Evolutionary conservation across 23 tunicate genomes (phyloP).

Genomic region (Ciona savignyi): DNA sequence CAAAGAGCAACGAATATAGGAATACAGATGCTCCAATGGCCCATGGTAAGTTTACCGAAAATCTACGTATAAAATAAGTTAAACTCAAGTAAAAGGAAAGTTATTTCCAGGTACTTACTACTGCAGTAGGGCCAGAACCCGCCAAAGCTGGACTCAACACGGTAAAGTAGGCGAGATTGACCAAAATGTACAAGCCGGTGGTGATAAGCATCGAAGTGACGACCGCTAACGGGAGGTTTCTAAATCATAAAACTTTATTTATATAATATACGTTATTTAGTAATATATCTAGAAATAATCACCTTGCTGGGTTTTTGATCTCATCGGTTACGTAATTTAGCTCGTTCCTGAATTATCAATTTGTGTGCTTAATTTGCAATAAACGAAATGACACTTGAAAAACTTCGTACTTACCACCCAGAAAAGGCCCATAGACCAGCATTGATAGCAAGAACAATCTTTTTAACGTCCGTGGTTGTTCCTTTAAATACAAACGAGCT

Average conservation of each 20-base stretch:
- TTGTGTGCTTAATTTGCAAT: too few relatives aligned
- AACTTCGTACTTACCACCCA: constrained; percentile 44
- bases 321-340: constrained; percentile 47
- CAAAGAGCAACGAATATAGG: constrained; percentile 30
- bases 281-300: neutral
- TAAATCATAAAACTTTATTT: neutral
- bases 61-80: constrained; percentile 6
- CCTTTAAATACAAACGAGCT: constrained; percentile 8
- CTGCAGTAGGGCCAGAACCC: constrained; percentile 22
- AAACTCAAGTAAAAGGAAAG: constrained; percentile 19
- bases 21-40: constrained; percentile 19
- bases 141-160: constrained; percentile 29
- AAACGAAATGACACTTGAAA: too few relatives aligned
- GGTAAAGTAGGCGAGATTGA: constrained; percentile 54
- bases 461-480: constrained; percentile 10
- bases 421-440: constrained; percentile 42
- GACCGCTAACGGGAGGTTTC: constrained; percentile 55
- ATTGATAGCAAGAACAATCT: constrained; percentile 17
- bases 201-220: constrained; percentile 11
- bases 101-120: constrained; percentile 28
- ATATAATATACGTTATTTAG: neutral
- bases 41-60: constrained; percentile 27
- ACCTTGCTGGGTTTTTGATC: constrained; percentile 41
- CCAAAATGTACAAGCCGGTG: constrained; percentile 22
- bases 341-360: constrained; percentile 44